These are phyloP conservation scores for Dipodomys spectabilis DNA, from an alignment of 2,113 vertebrate genomes.

Conservation along the genomic window DNA sequence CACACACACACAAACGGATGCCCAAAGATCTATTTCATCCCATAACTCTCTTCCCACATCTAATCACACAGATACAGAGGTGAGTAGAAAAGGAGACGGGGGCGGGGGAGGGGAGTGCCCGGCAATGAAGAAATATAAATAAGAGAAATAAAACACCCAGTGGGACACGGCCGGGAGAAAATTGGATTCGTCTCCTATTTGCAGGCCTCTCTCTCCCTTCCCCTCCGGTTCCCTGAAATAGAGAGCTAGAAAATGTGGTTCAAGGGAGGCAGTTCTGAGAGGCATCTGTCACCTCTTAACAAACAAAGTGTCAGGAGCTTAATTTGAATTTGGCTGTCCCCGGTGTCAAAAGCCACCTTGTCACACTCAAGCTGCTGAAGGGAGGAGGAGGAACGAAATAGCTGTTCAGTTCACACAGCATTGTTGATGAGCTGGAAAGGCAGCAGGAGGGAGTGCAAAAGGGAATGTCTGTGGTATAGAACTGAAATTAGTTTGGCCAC, in stretches of 20 bases:
- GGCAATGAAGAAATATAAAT: conserved; percentile 68
- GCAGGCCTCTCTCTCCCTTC: conserved; percentile 49
- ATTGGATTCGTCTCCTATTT: conserved; percentile 46
- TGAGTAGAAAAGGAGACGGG: neutral
- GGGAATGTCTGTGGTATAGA: neutral
- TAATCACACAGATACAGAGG: neutral
- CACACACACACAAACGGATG: neutral
- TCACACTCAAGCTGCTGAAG: conserved; percentile 39
- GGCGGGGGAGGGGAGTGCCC: neutral
- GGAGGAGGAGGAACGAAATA: neutral
- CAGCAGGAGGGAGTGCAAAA: no score
- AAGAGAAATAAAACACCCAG: conserved; percentile 51
- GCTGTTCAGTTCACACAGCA: conserved; percentile 18
- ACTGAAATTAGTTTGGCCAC: neutral
- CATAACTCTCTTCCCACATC: neutral
- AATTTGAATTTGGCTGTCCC: conserved; percentile 70
- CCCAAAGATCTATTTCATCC: neutral
- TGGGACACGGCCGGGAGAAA: conserved; percentile 62
- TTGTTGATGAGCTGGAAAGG: neutral
- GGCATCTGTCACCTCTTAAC: conserved; percentile 63
- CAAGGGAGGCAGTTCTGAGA: conserved; percentile 64
- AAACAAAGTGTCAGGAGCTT: conserved; percentile 57
- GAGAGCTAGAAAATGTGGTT: conserved; percentile 53
- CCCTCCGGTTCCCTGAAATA: neutral
- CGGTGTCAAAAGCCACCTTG: conserved; percentile 65